Percentiles rank a stretch among this genome's conserved stretches.
These are phyloP conservation scores for Rhyacophila evoluta DNA, from an alignment of 2,888 invertebrate species.

Conservation along the genomic window DNA sequence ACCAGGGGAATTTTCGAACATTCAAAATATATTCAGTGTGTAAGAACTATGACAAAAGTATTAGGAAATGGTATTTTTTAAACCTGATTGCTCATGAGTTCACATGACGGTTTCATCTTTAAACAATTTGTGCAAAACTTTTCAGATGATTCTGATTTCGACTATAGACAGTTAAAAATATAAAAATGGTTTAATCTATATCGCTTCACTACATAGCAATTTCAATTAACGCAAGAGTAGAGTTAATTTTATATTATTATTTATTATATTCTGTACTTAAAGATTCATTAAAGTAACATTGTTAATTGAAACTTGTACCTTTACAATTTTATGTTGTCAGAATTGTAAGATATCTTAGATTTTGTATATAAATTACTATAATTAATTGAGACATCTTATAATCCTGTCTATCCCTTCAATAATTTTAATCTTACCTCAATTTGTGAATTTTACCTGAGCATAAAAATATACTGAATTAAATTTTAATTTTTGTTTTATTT, in stretches of 20 bases:
- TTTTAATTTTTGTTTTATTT: slow-evolving; percentile 41
- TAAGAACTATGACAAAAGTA: no score
- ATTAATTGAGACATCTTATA: slow-evolving; percentile 34
- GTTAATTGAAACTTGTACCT: slow-evolving; percentile 20
- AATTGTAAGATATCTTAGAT: slow-evolving; percentile 35
- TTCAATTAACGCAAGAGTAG: neutral
- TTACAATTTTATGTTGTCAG: neutral
- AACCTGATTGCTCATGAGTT: no score
- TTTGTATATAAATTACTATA: slow-evolving; percentile 33
- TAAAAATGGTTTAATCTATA: no score
- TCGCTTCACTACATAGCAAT: neutral
- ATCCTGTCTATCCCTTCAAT: slow-evolving; percentile 31
- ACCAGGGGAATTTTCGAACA: no score
- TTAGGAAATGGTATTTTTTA: no score
- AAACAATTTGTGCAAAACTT: no score
- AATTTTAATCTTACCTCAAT: slow-evolving; percentile 44
- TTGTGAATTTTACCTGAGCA: slow-evolving; percentile 41
- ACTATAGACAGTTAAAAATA: no score
- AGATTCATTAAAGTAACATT: slow-evolving; percentile 13
- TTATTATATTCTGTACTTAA: slow-evolving; percentile 34
- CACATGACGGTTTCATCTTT: no score
- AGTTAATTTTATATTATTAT: neutral
- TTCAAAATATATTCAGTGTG: no score
- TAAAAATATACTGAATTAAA: slow-evolving; percentile 45
- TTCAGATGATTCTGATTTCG: no score